A percentile compares a stretch with the other conserved stretches of the same genome.
Evolutionary conservation across 2,888 invertebrate species (phyloP).

Genomic region (Drosophila sordidula): DNA sequence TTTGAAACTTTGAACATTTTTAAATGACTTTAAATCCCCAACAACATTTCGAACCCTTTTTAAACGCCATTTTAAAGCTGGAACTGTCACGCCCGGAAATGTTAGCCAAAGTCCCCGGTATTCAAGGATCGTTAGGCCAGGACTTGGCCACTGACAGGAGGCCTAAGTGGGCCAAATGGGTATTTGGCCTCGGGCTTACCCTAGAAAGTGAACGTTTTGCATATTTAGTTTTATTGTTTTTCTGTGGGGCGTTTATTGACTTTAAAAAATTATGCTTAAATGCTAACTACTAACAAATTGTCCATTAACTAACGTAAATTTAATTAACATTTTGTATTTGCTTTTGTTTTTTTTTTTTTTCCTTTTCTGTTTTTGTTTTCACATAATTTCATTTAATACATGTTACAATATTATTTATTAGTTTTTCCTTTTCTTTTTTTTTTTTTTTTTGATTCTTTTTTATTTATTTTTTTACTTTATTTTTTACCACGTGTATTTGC

Average conservation of each 20-base stretch:
- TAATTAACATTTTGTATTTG: constrained; percentile 64
- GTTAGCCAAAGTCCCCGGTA: background rate
- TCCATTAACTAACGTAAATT: constrained; percentile 79
- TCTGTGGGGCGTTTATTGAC: constrained; percentile 63
- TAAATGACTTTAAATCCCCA: no score
- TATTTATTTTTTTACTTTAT: constrained; percentile 28
- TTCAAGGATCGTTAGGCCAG: constrained; percentile 36
- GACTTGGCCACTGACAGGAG: background rate
- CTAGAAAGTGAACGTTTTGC: constrained; percentile 1
- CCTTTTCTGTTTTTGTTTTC: constrained; percentile 10
- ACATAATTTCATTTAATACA: constrained; percentile 60
- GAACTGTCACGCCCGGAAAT: background rate
- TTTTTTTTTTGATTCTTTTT: constrained; percentile 30
- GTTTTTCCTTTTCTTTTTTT: constrained; percentile 24
- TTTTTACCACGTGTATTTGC: constrained; percentile 62
- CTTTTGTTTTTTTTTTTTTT: constrained; percentile 1
- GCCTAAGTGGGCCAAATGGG: background rate
- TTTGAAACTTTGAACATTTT: no score
- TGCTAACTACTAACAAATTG: constrained; percentile 79
- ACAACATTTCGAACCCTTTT: constrained; percentile 12
- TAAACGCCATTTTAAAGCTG: constrained; percentile 38
- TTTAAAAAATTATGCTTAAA: constrained; percentile 79
- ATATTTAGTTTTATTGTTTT: constrained; percentile 36
- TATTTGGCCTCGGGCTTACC: background rate
- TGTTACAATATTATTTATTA: constrained; percentile 66